Evolutionary conservation across 2,888 invertebrate species (phyloP), one percentile per base, ranked within the genome.

Genomic region (Marasmarcha lunaedactyla): DNA sequence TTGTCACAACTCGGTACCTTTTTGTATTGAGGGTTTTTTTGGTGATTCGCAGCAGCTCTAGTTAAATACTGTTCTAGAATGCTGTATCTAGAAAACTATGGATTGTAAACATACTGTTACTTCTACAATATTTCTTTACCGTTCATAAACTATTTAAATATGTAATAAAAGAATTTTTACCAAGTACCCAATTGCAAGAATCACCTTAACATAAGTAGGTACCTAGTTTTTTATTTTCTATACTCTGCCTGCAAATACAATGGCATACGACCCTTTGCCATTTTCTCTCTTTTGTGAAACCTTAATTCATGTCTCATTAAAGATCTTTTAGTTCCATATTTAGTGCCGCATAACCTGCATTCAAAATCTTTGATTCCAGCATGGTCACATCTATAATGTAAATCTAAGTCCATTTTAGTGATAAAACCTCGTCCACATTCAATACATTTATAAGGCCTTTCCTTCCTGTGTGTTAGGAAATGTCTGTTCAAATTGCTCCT

Each of bases 401-500:
- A 39, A 37, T 65, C 62, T 49, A 69, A 47, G 47, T 73, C 70
- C 26, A 53, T 47, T 26, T 68, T 62, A 7, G 55, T 55, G 41
- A 69, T 62, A 48, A 72, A 73, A 1, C 63, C 61, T 54, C 65
- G 48, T 0, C 51, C 54, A 42, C 74, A 74, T 46, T 69, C 65
- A 26, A 48, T 26, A 44, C 73, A 74, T 51, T 66, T 70, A 15
- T 55, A 60, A 1, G 64, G 66, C 30, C 55, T 59, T 9, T 66
- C 65, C 35, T 71, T 63, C 34, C 48, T 62, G 43, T 74, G 73
- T 2, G 63, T 72, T 15, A 71, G 44, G 5, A 68, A 43, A 54
- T 74, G 74, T 40, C 70, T 56, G 34, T 68, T 73, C 1, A 74
- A 48, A 47, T 74, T 74, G 42, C 74, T 71, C 37, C 62, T 54